Base-by-base conservation (phyloP, 2,888 invertebrate species). In the Trichopria drosophilae region DNA sequence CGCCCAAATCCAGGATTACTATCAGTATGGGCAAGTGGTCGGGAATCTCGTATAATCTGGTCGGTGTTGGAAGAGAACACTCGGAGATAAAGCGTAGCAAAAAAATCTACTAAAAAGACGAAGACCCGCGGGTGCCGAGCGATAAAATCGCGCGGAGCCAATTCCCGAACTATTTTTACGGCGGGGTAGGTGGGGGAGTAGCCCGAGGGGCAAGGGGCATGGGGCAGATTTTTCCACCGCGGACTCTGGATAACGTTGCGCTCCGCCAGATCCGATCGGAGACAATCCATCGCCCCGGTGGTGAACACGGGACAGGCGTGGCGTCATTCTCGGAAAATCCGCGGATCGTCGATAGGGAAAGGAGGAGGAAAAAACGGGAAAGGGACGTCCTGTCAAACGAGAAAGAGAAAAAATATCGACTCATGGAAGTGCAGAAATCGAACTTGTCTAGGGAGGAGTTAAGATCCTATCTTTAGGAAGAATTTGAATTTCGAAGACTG, bases 221-320 rank as follows among this genome's bases (percentile, higher is more conserved):
- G 9, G 13, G 3, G 16, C 45, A 20, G 23, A 40, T 37, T 51
- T 51, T 45, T 32, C 45, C 40, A 32, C 13, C 34, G 31, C n/a
- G 35, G 9, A 13, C 36, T 22, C 34, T 12, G 26, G 34, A 43
- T 44, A 31, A 39, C 43, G 43, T 36, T 34, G 40, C 31, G 26
- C 28, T 19, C 20, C 22, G 23, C 23, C 20, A 10, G 32, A 24
- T 26, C 26, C 32, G 22, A 37, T 34, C 24, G 37, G 20, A 12
- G 42, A 65, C 67, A 58, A 67, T 67, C 61, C 64, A 66, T 67
- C 64, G 58, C 22, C 5, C 6, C 6, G 31, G 13, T 12, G 65
- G 63, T 58, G 64, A 68, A 69, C 69, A 69, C 60, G 62, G 60
- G 63, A 69, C 69, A 67, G 69, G 69, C 69, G 69, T 69, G 69